Base-by-base conservation (phyloP, 2,797 vertebrate species). In the Labroides dimidiatus region DNA sequence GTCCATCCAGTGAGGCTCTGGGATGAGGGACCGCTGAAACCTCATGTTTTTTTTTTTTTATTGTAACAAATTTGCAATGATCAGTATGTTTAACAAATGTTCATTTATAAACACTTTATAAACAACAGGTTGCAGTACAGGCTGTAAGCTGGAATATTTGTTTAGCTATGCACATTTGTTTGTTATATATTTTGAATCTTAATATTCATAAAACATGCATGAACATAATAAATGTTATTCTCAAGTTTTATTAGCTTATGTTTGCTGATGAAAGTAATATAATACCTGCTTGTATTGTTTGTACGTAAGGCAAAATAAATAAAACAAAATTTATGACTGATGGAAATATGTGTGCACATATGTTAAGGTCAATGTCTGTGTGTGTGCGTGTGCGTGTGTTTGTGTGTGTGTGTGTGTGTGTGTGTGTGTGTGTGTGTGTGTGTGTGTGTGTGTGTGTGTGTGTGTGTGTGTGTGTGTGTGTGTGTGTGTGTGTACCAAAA, bases 1-100 rank as follows among this genome's bases (percentile, higher is more conserved):
- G 48, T 72, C 76, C 82, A 27, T 43, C 70, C 36, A 73, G 14
- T 61, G 77, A 80, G 41, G 36, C 50, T 16, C 56, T 78, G 2
- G 68, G 17, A 69, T 85, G 54, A 88, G 50, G 42, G 20, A 59
- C 11, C 24, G 14, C 54, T 30, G 16, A 27, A 69, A 47, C 16
- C 15, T 48, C 8, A 43, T 51, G 41, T 45, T 44, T 58, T 1
- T 76, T 45, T 44, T 58, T 1, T 76, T 8, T 39, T 20, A 37
- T 21, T 37, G 13, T 52, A 37, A 36, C n/a, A 55, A 15, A 54
- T 49, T 6, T 47, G 37, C 27, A 49, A 44, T 56, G 3, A 56
- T 17, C 19, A 8, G 41, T 11, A 43, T 72, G 11, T 14, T 14
- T 17, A 1, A 47, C 14, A 67, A 0, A 0, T 42, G 43, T 50